Percentiles rank a stretch among this genome's conserved stretches.
Evolutionary conservation across 2,888 invertebrate species (phyloP).

Genomic region (Adineta ricciae): DNA sequence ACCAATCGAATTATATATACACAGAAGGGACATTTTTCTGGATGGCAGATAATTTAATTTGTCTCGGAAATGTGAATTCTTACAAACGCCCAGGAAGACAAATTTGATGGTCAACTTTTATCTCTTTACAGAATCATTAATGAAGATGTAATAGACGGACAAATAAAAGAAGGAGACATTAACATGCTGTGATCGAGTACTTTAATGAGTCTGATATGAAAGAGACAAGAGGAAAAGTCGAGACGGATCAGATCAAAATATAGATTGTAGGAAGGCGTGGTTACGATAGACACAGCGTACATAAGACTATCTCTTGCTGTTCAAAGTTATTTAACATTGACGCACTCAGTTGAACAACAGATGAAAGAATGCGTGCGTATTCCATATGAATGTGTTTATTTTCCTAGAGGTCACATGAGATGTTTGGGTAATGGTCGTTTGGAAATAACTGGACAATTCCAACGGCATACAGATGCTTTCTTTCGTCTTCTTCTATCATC

Average conservation of each 20-base stretch:
- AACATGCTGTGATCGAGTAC: neutral
- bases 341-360: neutral
- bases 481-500: conserved; percentile 6
- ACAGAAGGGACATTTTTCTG: neutral
- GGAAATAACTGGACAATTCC: conserved; percentile 4
- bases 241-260: neutral
- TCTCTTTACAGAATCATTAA: neutral
- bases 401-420: conserved; percentile 19
- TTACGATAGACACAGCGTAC: neutral
- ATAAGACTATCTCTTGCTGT: neutral
- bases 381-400: neutral
- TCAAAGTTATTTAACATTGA: neutral
- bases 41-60: neutral
- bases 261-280: neutral
- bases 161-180: neutral
- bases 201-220: neutral
- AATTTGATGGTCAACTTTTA: neutral
- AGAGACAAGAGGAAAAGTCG: neutral
- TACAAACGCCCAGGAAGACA: neutral
- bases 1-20: neutral
- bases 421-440: conserved; percentile 14
- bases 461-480: neutral
- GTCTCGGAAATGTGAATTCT: neutral
- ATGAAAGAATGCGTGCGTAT: neutral
- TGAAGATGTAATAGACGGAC: neutral